A percentile compares a stretch with the other conserved stretches of the same genome.
These are phyloP conservation scores for Acanthosoma haemorrhoidale DNA, from an alignment of 2,888 invertebrate species.

Conservation along the genomic window DNA sequence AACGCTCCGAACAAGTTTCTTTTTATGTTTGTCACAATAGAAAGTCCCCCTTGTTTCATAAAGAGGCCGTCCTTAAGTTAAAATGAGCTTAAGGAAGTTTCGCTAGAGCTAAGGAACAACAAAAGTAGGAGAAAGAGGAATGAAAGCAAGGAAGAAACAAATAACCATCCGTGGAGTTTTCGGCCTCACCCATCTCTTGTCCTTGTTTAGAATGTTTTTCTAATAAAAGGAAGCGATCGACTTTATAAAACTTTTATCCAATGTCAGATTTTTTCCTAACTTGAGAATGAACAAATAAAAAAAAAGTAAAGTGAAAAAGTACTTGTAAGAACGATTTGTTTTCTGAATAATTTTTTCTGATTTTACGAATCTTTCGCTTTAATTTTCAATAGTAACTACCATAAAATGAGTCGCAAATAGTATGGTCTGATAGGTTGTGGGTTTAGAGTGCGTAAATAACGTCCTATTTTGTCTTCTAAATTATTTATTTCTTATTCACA, in stretches of 20 bases:
- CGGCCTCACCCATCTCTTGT: background rate
- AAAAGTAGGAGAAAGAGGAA: conserved; percentile 1
- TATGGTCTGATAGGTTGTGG: too few relatives aligned
- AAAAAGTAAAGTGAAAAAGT: too few relatives aligned
- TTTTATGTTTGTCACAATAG: background rate
- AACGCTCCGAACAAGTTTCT: background rate
- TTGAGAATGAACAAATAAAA: too few relatives aligned
- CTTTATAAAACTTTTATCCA: background rate
- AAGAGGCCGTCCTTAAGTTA: background rate
- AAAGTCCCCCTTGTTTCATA: background rate
- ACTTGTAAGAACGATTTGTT: too few relatives aligned
- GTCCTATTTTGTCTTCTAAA: too few relatives aligned
- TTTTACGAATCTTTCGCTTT: too few relatives aligned
- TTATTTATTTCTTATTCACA: too few relatives aligned
- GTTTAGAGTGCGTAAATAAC: too few relatives aligned
- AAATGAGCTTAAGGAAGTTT: conserved; percentile 20
- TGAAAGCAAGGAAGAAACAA: conserved; percentile 7
- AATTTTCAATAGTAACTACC: too few relatives aligned
- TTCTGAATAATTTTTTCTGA: too few relatives aligned
- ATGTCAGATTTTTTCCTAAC: background rate
- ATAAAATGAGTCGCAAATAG: too few relatives aligned
- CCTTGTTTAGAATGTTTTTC: conserved; percentile 1
- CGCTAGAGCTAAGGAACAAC: background rate
- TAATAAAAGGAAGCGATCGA: background rate
- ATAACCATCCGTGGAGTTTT: background rate